phyloP scores from a whole-genome alignment of 2,888 invertebrate genomes.

The Erannis defoliaria region DNA sequence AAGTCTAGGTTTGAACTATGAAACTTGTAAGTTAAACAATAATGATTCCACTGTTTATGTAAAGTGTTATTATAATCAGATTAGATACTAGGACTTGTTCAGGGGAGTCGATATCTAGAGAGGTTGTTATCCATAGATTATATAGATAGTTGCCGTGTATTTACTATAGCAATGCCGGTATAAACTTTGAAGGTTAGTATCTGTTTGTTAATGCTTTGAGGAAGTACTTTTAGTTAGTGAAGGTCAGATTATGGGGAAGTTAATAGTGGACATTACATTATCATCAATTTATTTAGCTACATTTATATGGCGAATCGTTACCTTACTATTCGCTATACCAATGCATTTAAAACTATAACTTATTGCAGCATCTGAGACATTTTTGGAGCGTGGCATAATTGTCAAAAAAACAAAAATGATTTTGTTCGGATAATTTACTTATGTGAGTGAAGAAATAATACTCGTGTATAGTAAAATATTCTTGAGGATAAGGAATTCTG shows the following conservation, averaged over 20 bases:
- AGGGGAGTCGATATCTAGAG: constrained; percentile 15
- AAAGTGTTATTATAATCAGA: constrained; percentile 25
- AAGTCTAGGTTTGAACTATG: constrained; percentile 12
- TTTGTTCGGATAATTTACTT: too few species aligned
- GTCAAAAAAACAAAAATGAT: too few species aligned
- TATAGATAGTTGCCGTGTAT: constrained; percentile 11
- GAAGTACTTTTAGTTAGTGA: not conserved
- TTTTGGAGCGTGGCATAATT: too few species aligned
- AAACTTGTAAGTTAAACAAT: constrained; percentile 16
- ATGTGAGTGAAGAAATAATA: too few species aligned
- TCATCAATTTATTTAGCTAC: too few species aligned
- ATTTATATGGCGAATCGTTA: too few species aligned
- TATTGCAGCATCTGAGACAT: too few species aligned
- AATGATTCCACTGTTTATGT: constrained; percentile 22
- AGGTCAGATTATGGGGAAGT: not conserved
- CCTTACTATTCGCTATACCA: too few species aligned
- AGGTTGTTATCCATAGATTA: constrained; percentile 22
- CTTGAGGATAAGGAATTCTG: too few species aligned
- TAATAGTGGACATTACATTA: not conserved
- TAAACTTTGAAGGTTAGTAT: constrained; percentile 11
- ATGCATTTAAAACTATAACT: too few species aligned
- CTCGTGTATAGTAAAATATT: too few species aligned
- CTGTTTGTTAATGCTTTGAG: constrained; percentile 1
- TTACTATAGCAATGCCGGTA: not conserved
- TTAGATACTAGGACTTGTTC: constrained; percentile 22